Conservation (phyloP, 1,140 invertebrate genomes). For the Ostrea denselamellosa region DNA sequence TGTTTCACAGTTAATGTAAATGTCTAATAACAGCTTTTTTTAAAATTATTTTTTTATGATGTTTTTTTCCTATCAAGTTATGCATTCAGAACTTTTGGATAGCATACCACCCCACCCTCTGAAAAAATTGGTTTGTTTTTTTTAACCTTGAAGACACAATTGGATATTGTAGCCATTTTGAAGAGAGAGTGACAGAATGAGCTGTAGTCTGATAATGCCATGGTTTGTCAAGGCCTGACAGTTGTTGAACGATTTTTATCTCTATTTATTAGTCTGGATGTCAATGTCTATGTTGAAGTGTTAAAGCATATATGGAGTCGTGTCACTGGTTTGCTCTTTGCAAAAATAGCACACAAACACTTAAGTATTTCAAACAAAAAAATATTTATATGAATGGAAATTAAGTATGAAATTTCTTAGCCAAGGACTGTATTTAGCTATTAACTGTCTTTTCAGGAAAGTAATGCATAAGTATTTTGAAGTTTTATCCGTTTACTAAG, state of each 20-base stretch:
- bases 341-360: constrained; percentile 5
- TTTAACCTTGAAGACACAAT: no score
- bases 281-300: constrained; percentile 23
- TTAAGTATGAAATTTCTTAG: no score
- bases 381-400: no score
- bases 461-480: not conserved
- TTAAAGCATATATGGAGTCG: constrained; percentile 24
- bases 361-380: not conserved
- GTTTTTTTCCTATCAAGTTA: no score
- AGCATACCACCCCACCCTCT: not conserved
- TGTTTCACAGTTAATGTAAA: no score
- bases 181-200: not conserved
- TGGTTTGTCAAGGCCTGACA: constrained; percentile 25
- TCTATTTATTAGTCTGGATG: constrained; percentile 39
- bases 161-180: not conserved
- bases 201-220: constrained; percentile 11
- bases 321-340: not conserved
- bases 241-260: constrained; percentile 33
- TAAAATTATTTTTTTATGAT: no score
- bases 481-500: not conserved
- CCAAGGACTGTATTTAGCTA: no score
- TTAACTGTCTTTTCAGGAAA: not conserved
- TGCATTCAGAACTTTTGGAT: not conserved
- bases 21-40: no score
- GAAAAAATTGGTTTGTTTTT: not conserved